Percentiles rank a stretch among this genome's conserved stretches.
These are phyloP conservation scores for Brachyalestes nurse DNA, from an alignment of 2,797 vertebrate species.

Conservation along the genomic window DNA sequence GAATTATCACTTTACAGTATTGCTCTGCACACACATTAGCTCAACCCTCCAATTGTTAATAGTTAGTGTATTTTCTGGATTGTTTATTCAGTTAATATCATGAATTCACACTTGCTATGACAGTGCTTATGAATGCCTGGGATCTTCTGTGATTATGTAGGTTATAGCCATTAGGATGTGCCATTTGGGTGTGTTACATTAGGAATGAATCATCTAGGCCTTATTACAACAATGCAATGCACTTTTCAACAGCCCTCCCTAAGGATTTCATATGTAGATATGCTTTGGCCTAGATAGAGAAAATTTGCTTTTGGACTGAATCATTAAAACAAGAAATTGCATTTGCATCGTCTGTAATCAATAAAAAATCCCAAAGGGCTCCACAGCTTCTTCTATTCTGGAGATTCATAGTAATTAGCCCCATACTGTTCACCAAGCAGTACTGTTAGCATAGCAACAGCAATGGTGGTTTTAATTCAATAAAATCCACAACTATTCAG, in stretches of 20 bases:
- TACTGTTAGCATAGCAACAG: conserved; percentile 35
- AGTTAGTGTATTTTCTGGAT: background rate
- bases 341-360: conserved; percentile 60
- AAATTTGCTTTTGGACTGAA: conserved; percentile 60
- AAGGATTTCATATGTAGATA: conserved; percentile 37
- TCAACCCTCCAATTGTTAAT: background rate
- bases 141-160: conserved; percentile 11
- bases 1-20: background rate
- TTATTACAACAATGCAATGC: conserved; percentile 42
- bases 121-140: background rate
- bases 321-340: conserved; percentile 61
- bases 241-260: conserved; percentile 42
- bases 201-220: conserved; percentile 28
- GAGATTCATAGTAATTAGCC: conserved; percentile 60
- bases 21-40: background rate
- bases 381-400: conserved; percentile 44
- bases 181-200: conserved; percentile 23
- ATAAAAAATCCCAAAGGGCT: conserved; percentile 55
- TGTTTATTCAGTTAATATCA: background rate
- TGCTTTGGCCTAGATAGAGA: conserved; percentile 47
- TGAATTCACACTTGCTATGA: background rate
- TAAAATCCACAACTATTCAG: background rate
- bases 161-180: conserved; percentile 43
- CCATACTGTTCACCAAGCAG: conserved; percentile 35
- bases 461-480: conserved; percentile 29